Base-by-base conservation (phyloP, 1,140 invertebrate species). In the Musca domestica region DNA sequence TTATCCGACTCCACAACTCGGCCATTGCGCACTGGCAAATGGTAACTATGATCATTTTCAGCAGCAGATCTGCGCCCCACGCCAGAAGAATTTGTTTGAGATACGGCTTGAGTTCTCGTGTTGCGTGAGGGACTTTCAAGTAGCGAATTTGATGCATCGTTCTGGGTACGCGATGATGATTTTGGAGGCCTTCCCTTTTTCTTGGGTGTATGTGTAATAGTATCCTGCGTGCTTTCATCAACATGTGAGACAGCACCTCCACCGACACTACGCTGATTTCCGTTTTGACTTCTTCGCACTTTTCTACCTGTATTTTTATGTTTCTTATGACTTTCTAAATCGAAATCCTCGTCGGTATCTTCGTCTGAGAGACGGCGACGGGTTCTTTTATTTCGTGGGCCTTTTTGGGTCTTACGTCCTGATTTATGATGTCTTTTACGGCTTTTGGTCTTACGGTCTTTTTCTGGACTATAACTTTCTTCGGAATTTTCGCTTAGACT, bases 381-480 rank as follows among this genome's bases (percentile, higher is more conserved):
- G 46, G 20, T 23, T 14, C 64, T 64, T 30, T 14, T 34, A 22
- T 51, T 22, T 41, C 25, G 3, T 10, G 30, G 17, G 3, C 51
- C 17, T 22, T 65, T 20, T 7, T 54, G 34, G n/a, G 3, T 46
- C 30, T 47, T 58, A 34, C 64, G 27, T 58, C 68, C 41, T 1
- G 49, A 65, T 27, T 49, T 69, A 6, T 56, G 47, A 46, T 56
- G 27, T 58, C 51, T 58, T 51, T 41, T 64, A 27, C 52, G 48
- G 17, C 34, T 34, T 20, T 20, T 51, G 2, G 7, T 25, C 7
- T 52, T 58, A 14, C 72, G 68, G 41, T 76, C 74, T 34, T 76
- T 81, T 4, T 64, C 51, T 15, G 83, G 83, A 52, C 80, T 81
- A 56, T 84, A 83, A 64, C 82, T 83, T 20, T 83, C 82, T 65